Evolutionary conservation across 2,888 invertebrate species (phyloP).

Genomic region (Leucophenga maculata): DNA sequence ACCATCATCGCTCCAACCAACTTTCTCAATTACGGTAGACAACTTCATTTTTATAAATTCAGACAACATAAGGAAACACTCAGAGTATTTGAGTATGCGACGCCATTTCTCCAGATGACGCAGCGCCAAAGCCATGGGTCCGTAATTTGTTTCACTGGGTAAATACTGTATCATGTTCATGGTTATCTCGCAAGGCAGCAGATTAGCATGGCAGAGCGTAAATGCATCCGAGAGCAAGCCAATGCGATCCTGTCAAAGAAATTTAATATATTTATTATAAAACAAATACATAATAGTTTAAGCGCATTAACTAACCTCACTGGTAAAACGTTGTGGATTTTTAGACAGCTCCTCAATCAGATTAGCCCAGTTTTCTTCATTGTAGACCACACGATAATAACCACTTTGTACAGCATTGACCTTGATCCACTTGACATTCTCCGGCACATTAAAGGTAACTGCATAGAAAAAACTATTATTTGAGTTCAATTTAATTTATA

Average conservation of each 20-base stretch:
- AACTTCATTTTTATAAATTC: conserved; percentile 72
- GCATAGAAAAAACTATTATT: neutral
- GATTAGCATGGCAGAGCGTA: conserved; percentile 71
- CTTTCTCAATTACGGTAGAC: conserved; percentile 66
- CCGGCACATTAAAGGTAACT: conserved; percentile 70
- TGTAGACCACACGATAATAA: conserved; percentile 71
- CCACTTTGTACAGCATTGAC: conserved; percentile 71
- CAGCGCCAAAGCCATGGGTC: conserved; percentile 69
- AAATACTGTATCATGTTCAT: conserved; percentile 72
- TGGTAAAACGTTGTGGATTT: conserved; percentile 66
- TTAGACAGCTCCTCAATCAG: conserved; percentile 67
- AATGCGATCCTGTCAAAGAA: conserved; percentile 67
- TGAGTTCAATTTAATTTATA: neutral
- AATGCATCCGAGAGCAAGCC: conserved; percentile 72
- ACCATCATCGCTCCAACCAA: conserved; percentile 70
- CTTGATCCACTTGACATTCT: conserved; percentile 72
- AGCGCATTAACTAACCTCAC: conserved; percentile 57
- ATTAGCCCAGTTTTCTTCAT: conserved; percentile 70
- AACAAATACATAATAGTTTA: neutral
- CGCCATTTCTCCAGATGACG: conserved; percentile 72
- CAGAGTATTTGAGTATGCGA: conserved; percentile 72
- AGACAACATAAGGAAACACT: conserved; percentile 72
- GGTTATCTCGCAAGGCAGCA: conserved; percentile 71
- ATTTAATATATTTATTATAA: conserved; percentile 9
- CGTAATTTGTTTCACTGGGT: conserved; percentile 70